Base-by-base conservation (phyloP, 2,797 vertebrate species). In the Aselliscus stoliczkanus region DNA sequence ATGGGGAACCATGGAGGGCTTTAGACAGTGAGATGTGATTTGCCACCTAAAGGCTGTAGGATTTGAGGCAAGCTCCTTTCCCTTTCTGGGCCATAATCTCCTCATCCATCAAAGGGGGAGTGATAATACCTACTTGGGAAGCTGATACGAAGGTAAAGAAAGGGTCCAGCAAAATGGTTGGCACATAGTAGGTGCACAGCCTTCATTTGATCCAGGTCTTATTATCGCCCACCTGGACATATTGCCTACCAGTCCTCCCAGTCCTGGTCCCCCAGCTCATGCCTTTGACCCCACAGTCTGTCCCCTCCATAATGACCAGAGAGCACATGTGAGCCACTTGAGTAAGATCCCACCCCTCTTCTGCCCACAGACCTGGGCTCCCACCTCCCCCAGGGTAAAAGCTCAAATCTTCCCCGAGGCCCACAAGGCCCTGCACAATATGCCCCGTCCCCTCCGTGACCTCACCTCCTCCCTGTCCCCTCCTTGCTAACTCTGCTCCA, bases 211-310 rank as follows among this genome's bases (percentile, higher is more conserved):
- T 23, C 50, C 34, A 21, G 56, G 17, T 54, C 72, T 25, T 10
- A 2, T 39, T 21, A 23, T 23, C 7, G 2, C n/a, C 60, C 15
- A 4, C 60, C 76, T 54, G 29, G 52, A 18, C 12, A 15, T 15
- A 12, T 50, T 14, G 14, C 47, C 47, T 2, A 18, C 18, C 1
- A 2, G 14, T 2, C 2, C 37, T 23, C 6, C 12, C 17, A 1
- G 3, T 20, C 44, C 1, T 1, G 8, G 64, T 25, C 56, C 56
- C 72, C 11, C 3, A 5, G 15, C 29, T 72, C 72, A 58, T 3
- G 4, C 11, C 29, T 44, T 23, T 2, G 3, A 13, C 6, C 31
- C 29, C 65, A 58, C 12, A 4, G 11, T 14, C 79, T 14, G 50
- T 67, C 18, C 84, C 58, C 34, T 54, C 37, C 4, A 1, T 7